Conservation (phyloP, 2,888 invertebrate genomes). For the Dryocosmus kuriphilus region DNA sequence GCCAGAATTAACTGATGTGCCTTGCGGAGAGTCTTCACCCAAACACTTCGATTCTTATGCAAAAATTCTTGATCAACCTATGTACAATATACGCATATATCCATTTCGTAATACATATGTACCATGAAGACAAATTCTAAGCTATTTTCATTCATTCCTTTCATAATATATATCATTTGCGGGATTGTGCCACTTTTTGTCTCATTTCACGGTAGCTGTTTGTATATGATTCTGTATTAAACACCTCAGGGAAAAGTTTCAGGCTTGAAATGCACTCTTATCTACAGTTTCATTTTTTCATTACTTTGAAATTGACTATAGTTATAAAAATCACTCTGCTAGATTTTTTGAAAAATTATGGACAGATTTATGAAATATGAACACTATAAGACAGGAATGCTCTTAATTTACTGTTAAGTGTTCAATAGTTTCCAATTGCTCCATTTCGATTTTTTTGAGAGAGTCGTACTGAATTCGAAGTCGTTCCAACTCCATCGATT, state of each 20-base stretch:
- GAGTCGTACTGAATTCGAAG: conserved; percentile 89
- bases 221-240: no score
- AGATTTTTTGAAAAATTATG: background rate
- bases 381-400: conserved; percentile 50
- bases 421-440: conserved; percentile 90
- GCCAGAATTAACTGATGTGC: conserved; percentile 66
- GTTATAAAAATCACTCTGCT: background rate
- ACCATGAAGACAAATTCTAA: conserved; percentile 41
- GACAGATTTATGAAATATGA: background rate
- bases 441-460: conserved; percentile 88
- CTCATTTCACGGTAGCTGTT: background rate
- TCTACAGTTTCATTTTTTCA: background rate
- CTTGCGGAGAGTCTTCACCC: conserved; percentile 60
- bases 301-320: background rate
- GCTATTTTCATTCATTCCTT: conserved; percentile 21
- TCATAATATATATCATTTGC: background rate
- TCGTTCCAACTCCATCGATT: conserved; percentile 91
- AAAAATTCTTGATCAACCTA: conserved; percentile 61
- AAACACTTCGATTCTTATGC: conserved; percentile 55
- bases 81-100: conserved; percentile 61
- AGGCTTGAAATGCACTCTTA: background rate
- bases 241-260: no score
- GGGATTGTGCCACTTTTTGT: background rate
- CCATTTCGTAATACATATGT: conserved; percentile 67
- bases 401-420: conserved; percentile 85